These are phyloP conservation scores for Plagodis dolabraria DNA, from an alignment of 2,888 invertebrate genomes.

Conservation along the genomic window DNA sequence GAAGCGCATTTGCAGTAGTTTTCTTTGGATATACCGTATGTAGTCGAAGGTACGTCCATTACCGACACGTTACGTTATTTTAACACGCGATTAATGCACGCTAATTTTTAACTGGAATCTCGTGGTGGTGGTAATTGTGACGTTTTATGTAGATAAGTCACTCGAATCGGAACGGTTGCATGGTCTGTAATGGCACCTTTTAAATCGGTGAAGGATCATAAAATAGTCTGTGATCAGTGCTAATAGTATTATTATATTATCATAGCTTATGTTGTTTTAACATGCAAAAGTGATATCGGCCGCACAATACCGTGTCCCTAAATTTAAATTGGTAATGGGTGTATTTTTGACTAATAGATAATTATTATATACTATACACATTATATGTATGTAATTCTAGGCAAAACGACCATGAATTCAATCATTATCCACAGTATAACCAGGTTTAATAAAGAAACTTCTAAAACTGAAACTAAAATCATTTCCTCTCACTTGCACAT, in stretches of 20 bases:
- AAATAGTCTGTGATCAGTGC: slow-evolving; percentile 19
- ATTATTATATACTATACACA: slow-evolving; percentile 8
- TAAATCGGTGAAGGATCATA: slow-evolving; percentile 17
- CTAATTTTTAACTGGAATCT: slow-evolving; percentile 47
- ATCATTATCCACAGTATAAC: background rate
- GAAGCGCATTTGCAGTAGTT: slow-evolving; percentile 86
- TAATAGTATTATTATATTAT: too few relatives aligned
- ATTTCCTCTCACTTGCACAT: too few relatives aligned
- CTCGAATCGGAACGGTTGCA: slow-evolving; percentile 36
- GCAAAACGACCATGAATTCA: slow-evolving; percentile 14
- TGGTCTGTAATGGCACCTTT: slow-evolving; percentile 29
- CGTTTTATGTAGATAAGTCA: slow-evolving; percentile 29
- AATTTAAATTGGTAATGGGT: slow-evolving; percentile 69
- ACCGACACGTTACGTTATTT: slow-evolving; percentile 75
- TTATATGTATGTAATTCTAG: background rate
- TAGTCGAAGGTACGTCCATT: slow-evolving; percentile 85
- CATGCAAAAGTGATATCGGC: slow-evolving; percentile 34
- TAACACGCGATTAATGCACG: slow-evolving; percentile 70
- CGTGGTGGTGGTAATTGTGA: slow-evolving; percentile 62
- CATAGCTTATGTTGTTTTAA: slow-evolving; percentile 33
- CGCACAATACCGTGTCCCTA: slow-evolving; percentile 30
- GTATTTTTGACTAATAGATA: slow-evolving; percentile 72
- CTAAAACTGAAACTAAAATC: too few relatives aligned
- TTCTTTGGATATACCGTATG: slow-evolving; percentile 86
- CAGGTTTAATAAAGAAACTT: too few relatives aligned